phyloP scores from a whole-genome alignment of 1,140 invertebrate species.

The Cotesia chilonis region DNA sequence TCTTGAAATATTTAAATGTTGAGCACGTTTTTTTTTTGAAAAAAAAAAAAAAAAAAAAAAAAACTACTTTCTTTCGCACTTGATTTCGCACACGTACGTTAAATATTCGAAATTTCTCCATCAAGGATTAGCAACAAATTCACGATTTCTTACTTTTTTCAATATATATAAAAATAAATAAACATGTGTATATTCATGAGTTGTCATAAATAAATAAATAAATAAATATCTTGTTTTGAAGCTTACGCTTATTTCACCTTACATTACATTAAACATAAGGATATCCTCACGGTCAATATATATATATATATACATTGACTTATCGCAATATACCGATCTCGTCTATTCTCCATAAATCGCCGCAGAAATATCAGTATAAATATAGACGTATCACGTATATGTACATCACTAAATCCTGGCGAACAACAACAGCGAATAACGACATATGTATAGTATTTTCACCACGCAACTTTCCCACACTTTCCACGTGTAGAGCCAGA shows the following conservation, averaged over 20 bases:
- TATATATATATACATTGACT: conserved; percentile 15
- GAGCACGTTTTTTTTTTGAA: conserved; percentile 12
- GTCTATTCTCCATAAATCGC: conserved; percentile 4
- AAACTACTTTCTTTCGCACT: conserved; percentile 39
- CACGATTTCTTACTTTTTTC: not conserved
- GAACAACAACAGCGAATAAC: conserved; percentile 6
- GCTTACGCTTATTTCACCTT: conserved; percentile 9
- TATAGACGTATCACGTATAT: too few relatives aligned
- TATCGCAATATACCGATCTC: conserved; percentile 27
- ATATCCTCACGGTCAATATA: conserved; percentile 22
- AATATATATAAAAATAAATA: not conserved
- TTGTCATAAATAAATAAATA: too few relatives aligned
- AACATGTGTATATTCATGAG: not conserved
- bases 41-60: conserved; percentile 23
- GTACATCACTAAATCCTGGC: too few relatives aligned
- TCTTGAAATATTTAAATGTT: not conserved
- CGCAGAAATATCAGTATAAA: conserved; percentile 5
- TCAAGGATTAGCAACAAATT: not conserved
- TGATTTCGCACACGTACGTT: conserved; percentile 42
- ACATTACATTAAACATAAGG: not conserved
- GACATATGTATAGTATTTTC: conserved; percentile 57
- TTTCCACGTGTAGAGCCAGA: conserved; percentile 51
- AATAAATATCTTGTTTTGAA: too few relatives aligned
- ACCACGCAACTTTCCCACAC: conserved; percentile 62
- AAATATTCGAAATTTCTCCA: conserved; percentile 40